phyloP scores from a whole-genome alignment of 2,113 vertebrate species.

The Salminus brasiliensis region DNA sequence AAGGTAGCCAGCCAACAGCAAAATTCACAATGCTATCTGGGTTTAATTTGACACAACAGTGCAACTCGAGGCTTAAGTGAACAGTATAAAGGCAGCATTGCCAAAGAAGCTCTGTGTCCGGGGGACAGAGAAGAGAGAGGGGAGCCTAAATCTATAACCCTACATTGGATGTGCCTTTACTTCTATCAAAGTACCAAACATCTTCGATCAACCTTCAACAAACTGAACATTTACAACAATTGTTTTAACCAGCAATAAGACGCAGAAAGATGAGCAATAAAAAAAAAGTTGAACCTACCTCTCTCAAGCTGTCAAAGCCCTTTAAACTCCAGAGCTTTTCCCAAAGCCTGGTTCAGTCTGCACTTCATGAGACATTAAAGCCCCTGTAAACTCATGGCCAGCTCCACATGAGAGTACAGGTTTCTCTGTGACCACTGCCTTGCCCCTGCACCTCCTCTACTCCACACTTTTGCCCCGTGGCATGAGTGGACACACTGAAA shows the following conservation, averaged over 20 bases:
- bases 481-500: slow-evolving; percentile 51
- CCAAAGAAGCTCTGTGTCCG: not conserved
- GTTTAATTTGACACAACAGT: not conserved
- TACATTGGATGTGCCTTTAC: not conserved
- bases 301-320: not conserved
- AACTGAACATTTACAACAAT: not conserved
- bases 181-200: not conserved
- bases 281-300: slow-evolving; percentile 1
- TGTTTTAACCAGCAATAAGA: not conserved
- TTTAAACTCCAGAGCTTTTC: not conserved
- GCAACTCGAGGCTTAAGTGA: not conserved
- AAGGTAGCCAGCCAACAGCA: not conserved
- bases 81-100: not conserved
- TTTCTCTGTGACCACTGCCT: not conserved
- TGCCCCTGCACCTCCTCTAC: not conserved
- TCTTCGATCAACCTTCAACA: not conserved
- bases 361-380: not conserved
- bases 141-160: not conserved
- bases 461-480: not conserved
- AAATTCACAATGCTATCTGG: not conserved
- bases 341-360: not conserved
- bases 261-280: not conserved
- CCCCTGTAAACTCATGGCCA: not conserved
- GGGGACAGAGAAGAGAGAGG: not conserved
- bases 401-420: not conserved